Base-by-base conservation (phyloP, 2,113 vertebrate species). In the Loxodonta africana region DNA sequence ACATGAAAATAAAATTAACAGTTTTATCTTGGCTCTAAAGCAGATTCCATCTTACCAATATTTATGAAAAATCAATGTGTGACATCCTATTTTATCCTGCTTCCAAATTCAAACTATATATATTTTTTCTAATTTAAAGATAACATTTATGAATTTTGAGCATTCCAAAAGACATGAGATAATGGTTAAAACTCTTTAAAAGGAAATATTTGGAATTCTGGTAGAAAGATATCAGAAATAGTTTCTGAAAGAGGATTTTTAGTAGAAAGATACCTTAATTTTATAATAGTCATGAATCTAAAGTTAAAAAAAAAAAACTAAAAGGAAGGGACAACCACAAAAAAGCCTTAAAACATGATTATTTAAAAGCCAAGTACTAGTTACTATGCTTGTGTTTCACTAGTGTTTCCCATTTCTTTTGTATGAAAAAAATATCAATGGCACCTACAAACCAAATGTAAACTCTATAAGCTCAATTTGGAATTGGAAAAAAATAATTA, bases 141-240 rank as follows among this genome's bases (percentile, higher is more conserved):
- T 91, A 46, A 69, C 73, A 44, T 83, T 83, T 77, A 21, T 53
- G 17, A 71, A 83, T 51, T 88, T 51, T 92, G 5, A 37, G 0
- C 69, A 44, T 44, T 91, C 26, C 33, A 25, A 11, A 65, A 83
- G 84, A 65, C 21, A 33, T 41, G 11, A 69, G 23, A 91, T 62
- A 88, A 78, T 89, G 8, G 73, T 82, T 87, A 41, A 82, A 86
- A 77, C 10, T 46, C 14, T 84, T 88, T 63, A 8, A 77, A 46
- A 87, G 60, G 93, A 91, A 77, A 41, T 74, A 51, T 63, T 95
- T 80, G 28, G 5, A 89, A 83, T 95, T 83, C 9, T 62, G 69
- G 5, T 81, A 60, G 67, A 76, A 46, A 7, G 77, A 0, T 74
- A 65, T 51, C 28, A 74, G 44, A 74, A 83, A 67, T 62, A 10